A percentile compares a stretch with the other conserved stretches of the same genome.
Evolutionary conservation across 2,113 vertebrate genomes (phyloP).

Genomic region (Brachyistius frenatus): DNA sequence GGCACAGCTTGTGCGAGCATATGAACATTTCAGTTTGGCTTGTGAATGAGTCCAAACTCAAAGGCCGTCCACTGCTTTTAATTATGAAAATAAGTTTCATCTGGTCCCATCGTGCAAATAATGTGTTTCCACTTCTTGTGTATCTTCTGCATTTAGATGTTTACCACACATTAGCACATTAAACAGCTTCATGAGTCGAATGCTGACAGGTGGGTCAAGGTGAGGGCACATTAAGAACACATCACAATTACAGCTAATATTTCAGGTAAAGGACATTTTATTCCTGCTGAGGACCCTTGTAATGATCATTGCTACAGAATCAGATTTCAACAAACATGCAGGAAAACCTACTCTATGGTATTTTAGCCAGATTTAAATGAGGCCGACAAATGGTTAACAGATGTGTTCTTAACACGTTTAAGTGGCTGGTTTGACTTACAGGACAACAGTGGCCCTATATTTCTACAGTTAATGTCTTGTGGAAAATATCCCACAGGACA

Average conservation of each 20-base stretch:
- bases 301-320: slow-evolving; percentile 3
- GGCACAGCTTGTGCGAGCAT: not conserved
- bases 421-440: slow-evolving; percentile 47
- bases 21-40: slow-evolving; percentile 17
- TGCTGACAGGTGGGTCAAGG: slow-evolving; percentile 12
- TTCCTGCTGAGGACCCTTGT: not conserved
- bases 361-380: slow-evolving; percentile 63
- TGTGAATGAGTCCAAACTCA: slow-evolving; percentile 11
- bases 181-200: slow-evolving; percentile 12
- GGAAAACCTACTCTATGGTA: slow-evolving; percentile 44
- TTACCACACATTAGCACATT: slow-evolving; percentile 37
- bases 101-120: slow-evolving; percentile 35
- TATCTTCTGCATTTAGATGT: slow-evolving; percentile 43
- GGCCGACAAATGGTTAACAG: slow-evolving; percentile 70
- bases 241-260: slow-evolving; percentile 2
- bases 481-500: slow-evolving; percentile 13
- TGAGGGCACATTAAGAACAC: slow-evolving; percentile 5
- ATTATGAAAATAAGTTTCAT: slow-evolving; percentile 62
- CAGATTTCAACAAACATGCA: slow-evolving; percentile 27
- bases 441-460: slow-evolving; percentile 38
- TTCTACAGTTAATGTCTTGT: slow-evolving; percentile 22
- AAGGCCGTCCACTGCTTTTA: slow-evolving; percentile 55
- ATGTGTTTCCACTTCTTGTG: slow-evolving; percentile 51
- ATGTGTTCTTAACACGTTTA: slow-evolving; percentile 66
- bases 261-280: not conserved